Evolutionary conservation across 2,113 vertebrate genomes (phyloP).

Genomic region (Phaethornis superciliosus): DNA sequence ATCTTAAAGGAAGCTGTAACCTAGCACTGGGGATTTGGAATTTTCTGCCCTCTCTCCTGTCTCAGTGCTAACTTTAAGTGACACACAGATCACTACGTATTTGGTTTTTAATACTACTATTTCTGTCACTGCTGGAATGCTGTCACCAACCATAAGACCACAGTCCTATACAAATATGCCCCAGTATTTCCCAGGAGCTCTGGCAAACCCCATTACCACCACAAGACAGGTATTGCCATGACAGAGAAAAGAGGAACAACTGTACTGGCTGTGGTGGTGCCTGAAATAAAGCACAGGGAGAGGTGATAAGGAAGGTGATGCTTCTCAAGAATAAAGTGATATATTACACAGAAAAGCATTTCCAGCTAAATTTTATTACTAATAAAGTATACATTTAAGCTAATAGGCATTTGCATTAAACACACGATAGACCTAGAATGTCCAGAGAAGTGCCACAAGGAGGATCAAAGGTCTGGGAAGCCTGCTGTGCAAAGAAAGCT

Average conservation of each 20-base stretch:
- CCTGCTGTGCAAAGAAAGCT: too few species aligned
- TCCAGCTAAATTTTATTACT: neutral
- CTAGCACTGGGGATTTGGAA: neutral
- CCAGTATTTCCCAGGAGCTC: neutral
- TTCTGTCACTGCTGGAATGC: neutral
- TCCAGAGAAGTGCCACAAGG: too few species aligned
- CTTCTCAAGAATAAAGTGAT: neutral
- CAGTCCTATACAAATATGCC: neutral
- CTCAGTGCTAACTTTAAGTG: neutral
- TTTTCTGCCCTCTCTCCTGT: accelerated
- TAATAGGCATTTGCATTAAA: neutral
- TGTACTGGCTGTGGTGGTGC: neutral
- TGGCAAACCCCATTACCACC: neutral
- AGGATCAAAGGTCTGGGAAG: too few species aligned
- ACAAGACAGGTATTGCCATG: accelerated
- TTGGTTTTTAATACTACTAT: neutral
- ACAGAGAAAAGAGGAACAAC: neutral
- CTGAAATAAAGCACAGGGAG: neutral
- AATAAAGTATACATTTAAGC: neutral
- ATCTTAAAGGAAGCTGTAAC: neutral
- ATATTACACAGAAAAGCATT: neutral
- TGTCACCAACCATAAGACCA: neutral
- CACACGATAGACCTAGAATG: neutral
- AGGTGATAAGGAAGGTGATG: neutral
- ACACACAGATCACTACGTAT: neutral